Conservation (phyloP, 2,888 invertebrate genomes). For the Drepanosiphum platanoidis region DNA sequence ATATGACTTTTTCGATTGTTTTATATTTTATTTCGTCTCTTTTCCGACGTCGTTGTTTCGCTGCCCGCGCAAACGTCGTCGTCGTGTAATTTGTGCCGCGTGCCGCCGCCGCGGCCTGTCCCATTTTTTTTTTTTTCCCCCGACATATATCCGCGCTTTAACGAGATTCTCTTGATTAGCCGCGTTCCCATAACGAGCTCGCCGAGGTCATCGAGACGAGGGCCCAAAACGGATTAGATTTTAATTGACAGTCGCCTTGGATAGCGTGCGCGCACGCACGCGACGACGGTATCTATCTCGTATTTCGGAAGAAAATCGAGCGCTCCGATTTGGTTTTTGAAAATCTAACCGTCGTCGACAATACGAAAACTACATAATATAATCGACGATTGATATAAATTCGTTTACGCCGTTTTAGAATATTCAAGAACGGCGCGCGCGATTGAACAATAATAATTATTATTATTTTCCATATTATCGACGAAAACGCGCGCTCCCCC, state of each 20-base stretch:
- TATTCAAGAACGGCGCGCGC: no score
- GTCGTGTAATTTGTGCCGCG: background rate
- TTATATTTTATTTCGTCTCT: background rate
- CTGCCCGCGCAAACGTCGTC: background rate
- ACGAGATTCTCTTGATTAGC: background rate
- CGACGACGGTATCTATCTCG: no score
- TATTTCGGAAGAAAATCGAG: no score
- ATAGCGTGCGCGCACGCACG: background rate
- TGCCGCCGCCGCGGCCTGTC: slow-evolving; percentile 14
- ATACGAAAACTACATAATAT: no score
- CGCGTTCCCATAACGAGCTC: background rate
- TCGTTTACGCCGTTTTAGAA: no score
- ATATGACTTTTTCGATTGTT: background rate
- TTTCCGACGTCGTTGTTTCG: background rate
- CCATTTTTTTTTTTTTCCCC: no score
- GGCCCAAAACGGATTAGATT: background rate
- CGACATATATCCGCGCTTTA: background rate
- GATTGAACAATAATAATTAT: no score
- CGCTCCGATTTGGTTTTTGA: no score
- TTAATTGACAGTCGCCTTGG: slow-evolving; percentile 22
- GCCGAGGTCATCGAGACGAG: background rate
- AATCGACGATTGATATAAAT: no score
- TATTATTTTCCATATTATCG: no score
- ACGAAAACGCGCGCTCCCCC: no score
- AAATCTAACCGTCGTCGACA: no score